Percentiles rank a stretch among this genome's conserved stretches.
Evolutionary conservation across 1,140 invertebrate genomes (phyloP).

Genomic region (Ostrea denselamellosa): DNA sequence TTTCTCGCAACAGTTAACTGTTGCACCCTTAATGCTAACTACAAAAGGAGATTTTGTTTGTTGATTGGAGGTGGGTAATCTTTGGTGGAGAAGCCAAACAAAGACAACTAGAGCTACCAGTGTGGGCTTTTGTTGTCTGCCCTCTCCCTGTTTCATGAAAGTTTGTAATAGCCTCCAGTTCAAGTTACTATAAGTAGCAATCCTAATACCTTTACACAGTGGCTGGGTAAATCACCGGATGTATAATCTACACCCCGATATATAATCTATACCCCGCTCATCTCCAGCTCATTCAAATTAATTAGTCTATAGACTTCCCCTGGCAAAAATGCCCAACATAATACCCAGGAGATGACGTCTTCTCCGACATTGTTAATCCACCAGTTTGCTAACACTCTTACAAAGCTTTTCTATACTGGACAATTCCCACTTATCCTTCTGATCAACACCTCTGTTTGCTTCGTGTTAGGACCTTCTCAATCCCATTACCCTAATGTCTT

Average conservation of each 20-base stretch:
- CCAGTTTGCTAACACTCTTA: not conserved
- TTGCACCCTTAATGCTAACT: slow-evolving; percentile 19
- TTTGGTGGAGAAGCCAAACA: slow-evolving; percentile 13
- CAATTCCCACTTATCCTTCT: slow-evolving; percentile 11
- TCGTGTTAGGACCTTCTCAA: not conserved
- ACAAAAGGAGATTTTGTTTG: slow-evolving; percentile 23
- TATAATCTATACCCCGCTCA: not conserved
- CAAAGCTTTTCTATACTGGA: slow-evolving; percentile 5
- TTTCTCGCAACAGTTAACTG: slow-evolving; percentile 26
- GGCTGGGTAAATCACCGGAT: slow-evolving; percentile 31
- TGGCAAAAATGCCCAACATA: not conserved
- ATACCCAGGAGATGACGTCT: not conserved
- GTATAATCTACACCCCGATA: slow-evolving; percentile 2
- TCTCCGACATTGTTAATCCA: not conserved
- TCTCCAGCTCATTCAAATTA: not conserved
- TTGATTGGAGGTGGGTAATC: not conserved
- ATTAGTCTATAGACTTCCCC: not conserved
- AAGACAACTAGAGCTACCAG: slow-evolving; percentile 16
- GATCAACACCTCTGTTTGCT: slow-evolving; percentile 12
- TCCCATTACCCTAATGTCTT: not conserved
- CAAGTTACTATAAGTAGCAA: slow-evolving; percentile 29
- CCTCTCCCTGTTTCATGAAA: not conserved
- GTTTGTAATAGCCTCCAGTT: slow-evolving; percentile 8
- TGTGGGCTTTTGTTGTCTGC: slow-evolving; percentile 30
- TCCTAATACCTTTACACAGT: slow-evolving; percentile 30